Base-by-base conservation (phyloP, 2,113 vertebrate genomes). In the Myxocyprinus asiaticus region DNA sequence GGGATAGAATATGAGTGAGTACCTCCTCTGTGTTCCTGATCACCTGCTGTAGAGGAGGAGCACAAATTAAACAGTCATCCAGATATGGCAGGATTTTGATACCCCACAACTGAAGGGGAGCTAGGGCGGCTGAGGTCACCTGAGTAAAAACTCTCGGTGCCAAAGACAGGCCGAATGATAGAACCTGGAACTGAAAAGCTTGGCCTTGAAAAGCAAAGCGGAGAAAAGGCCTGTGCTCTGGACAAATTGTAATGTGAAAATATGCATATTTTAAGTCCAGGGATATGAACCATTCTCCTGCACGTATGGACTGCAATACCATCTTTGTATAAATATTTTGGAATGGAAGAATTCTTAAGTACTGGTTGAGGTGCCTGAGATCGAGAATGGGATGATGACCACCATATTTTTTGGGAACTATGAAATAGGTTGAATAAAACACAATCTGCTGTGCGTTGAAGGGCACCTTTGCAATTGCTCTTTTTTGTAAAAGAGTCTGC, bases 151-250 rank as follows among this genome's bases (percentile, higher is more conserved):
- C n/a, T 14, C 66, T 6, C 3, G 66, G 66, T 6, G 66, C 44
- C 9, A 68, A 11, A 11, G 17, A 71, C n/a, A 17, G 43, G 42
- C 22, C 33, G 15, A 68, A 48, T 15, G 9, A 1, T 15, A 68
- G 11, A n/a, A 68, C 43, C 45, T 5, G 6, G 44, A 68, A n/a
- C 45, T 69, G 45, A 5, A 48, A 12, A 6, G 44, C 64, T 33
- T 67, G 33, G 7, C 43, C 43, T 47, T 14, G 7, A 47, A 67
- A 67, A 50, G 45, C 45, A 53, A 59, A 58, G 6, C 53, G 8
- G 14, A 73, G 53, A 17, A 73, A 73, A 10, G 12, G 70, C 70
- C 70, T 73, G 70, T 58, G 53, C 5, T 73, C 51, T 42, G 22
- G 70, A 10, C 22, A 22, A 58, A 73, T 43, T 8, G 70, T 51